A percentile compares a stretch with the other conserved stretches of the same genome.
Conservation (phyloP, 2,113 vertebrate genomes). For the Leucosticte australis region DNA sequence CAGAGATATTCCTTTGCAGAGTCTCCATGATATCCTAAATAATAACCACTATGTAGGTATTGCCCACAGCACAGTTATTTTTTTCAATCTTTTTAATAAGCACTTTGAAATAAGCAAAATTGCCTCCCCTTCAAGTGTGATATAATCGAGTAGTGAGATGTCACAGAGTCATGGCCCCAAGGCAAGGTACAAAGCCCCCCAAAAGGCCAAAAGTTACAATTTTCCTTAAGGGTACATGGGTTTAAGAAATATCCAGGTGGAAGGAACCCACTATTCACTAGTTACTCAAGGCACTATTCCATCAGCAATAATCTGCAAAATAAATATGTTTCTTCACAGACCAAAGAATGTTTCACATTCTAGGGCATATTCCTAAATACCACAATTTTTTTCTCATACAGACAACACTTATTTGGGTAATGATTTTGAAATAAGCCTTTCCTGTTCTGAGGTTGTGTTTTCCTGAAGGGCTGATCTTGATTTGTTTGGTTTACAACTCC, state of each 20-base stretch:
- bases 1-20: neutral
- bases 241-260: neutral
- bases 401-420: neutral
- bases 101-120: neutral
- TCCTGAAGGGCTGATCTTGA: neutral
- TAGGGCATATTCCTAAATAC: slow-evolving; percentile 2
- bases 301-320: neutral
- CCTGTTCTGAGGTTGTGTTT: neutral
- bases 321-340: neutral
- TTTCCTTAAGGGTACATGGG: neutral
- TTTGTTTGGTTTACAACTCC: neutral
- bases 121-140: neutral
- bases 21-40: neutral
- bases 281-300: neutral
- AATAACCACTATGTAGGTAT: neutral
- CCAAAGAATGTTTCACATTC: neutral
- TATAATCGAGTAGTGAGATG: neutral
- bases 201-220: neutral
- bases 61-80: neutral
- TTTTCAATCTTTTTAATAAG: neutral
- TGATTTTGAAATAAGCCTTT: neutral
- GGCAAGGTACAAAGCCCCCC: neutral
- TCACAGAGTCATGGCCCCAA: neutral
- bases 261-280: neutral
- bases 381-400: neutral